Evolutionary conservation across 2,888 invertebrate genomes (phyloP).

Genomic region (Strigamia crassipes): DNA sequence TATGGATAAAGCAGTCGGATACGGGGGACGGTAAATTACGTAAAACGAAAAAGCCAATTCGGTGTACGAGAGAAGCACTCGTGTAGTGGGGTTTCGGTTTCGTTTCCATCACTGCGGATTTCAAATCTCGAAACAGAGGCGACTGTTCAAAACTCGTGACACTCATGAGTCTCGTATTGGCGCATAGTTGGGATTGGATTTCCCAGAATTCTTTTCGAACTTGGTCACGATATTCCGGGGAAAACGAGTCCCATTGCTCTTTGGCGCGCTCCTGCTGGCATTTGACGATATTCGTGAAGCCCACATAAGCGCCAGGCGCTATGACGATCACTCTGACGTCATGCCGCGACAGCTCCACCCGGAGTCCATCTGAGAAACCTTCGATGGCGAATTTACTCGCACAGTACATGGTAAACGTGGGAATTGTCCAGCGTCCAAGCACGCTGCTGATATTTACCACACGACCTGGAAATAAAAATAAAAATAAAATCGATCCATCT

Average conservation of each 20-base stretch:
- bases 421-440: slow-evolving; percentile 73
- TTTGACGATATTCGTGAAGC: slow-evolving; percentile 71
- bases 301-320: slow-evolving; percentile 75
- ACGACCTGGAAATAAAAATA: no score
- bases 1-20: no score
- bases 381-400: slow-evolving; percentile 79
- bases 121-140: not conserved
- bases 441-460: slow-evolving; percentile 83
- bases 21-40: not conserved
- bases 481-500: no score
- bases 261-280: slow-evolving; percentile 67
- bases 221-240: slow-evolving; percentile 66
- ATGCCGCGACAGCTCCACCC: slow-evolving; percentile 73
- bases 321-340: slow-evolving; percentile 76
- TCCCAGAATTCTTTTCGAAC: slow-evolving; percentile 69
- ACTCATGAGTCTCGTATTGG: not conserved
- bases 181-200: not conserved
- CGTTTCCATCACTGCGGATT: not conserved
- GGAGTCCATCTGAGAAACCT: slow-evolving; percentile 73
- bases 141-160: not conserved
- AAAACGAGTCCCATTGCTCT: slow-evolving; percentile 69
- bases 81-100: not conserved
- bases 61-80: not conserved
- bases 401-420: slow-evolving; percentile 76
- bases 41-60: not conserved